These are phyloP conservation scores for Periophthalmus magnuspinnatus DNA, from an alignment of 2,797 vertebrate genomes.

Conservation along the genomic window DNA sequence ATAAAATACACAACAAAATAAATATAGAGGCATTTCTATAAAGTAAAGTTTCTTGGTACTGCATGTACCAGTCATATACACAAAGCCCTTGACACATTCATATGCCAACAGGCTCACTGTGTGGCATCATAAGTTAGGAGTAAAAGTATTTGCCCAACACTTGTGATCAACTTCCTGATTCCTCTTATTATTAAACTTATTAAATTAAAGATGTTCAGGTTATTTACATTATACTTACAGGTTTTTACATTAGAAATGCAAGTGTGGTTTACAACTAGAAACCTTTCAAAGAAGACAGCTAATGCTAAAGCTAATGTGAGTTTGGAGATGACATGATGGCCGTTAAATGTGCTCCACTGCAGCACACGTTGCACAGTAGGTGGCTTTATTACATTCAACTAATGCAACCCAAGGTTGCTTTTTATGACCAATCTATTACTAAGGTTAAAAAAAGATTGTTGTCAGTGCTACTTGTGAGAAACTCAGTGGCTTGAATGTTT, in stretches of 20 bases:
- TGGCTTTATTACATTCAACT: conserved; percentile 66
- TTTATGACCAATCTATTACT: conserved; percentile 18
- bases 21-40: background rate
- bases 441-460: conserved; percentile 8
- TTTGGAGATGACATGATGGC: conserved; percentile 53
- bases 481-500: background rate
- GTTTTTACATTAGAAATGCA: conserved; percentile 52
- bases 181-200: conserved; percentile 39
- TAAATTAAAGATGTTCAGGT: conserved; percentile 33
- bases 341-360: conserved; percentile 45
- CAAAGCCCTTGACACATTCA: conserved; percentile 64
- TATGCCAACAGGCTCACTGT: conserved; percentile 28
- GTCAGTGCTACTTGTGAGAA: conserved; percentile 21
- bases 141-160: conserved; percentile 39
- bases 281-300: background rate
- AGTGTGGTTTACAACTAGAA: conserved; percentile 28
- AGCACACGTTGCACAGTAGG: conserved; percentile 49
- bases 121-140: conserved; percentile 23
- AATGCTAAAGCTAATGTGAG: conserved; percentile 23
- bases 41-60: conserved; percentile 12
- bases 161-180: conserved; percentile 22
- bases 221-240: conserved; percentile 72
- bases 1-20: conserved; percentile 4
- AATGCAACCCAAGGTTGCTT: conserved; percentile 33
- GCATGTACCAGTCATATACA: conserved; percentile 41